Percentiles rank a stretch among this genome's conserved stretches.
Evolutionary conservation across 1,140 invertebrate species (phyloP).

Genomic region (Liolophura sinensis): DNA sequence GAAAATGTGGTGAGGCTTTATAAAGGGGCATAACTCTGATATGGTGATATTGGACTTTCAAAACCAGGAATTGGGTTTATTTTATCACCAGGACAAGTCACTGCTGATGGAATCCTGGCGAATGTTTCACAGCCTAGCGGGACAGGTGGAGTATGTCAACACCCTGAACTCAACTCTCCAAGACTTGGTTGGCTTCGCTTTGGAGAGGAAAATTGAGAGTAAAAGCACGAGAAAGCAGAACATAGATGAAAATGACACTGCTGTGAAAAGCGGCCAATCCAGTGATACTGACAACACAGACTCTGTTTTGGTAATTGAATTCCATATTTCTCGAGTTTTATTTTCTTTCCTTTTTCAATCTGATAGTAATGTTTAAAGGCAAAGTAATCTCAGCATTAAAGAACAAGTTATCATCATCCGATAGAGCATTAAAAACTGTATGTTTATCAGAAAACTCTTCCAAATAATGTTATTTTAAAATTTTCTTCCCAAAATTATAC

Average conservation of each 20-base stretch:
- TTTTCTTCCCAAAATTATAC: no score
- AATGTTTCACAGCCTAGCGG: slow-evolving; percentile 44
- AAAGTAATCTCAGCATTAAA: no score
- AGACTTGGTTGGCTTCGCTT: slow-evolving; percentile 35
- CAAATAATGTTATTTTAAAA: no score
- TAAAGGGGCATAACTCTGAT: not conserved
- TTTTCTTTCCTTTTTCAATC: no score
- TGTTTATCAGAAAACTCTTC: no score
- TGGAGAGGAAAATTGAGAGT: slow-evolving; percentile 21
- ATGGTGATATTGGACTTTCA: not conserved
- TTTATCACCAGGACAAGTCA: slow-evolving; percentile 17
- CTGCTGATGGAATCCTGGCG: slow-evolving; percentile 41
- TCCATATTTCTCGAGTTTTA: no score
- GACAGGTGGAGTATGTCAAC: slow-evolving; percentile 40
- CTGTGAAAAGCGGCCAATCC: not conserved
- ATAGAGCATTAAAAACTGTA: no score
- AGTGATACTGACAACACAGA: not conserved
- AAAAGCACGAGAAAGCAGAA: not conserved
- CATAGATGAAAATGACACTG: not conserved
- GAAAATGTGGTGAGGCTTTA: no score
- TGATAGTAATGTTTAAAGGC: no score
- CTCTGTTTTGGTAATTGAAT: no score
- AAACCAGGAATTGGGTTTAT: slow-evolving; percentile 4
- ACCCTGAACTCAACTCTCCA: slow-evolving; percentile 35
- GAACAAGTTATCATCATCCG: no score